Evolutionary conservation across 2,888 invertebrate species (phyloP), one percentile per base, ranked within the genome.

Genomic region (Pollenia angustigena): DNA sequence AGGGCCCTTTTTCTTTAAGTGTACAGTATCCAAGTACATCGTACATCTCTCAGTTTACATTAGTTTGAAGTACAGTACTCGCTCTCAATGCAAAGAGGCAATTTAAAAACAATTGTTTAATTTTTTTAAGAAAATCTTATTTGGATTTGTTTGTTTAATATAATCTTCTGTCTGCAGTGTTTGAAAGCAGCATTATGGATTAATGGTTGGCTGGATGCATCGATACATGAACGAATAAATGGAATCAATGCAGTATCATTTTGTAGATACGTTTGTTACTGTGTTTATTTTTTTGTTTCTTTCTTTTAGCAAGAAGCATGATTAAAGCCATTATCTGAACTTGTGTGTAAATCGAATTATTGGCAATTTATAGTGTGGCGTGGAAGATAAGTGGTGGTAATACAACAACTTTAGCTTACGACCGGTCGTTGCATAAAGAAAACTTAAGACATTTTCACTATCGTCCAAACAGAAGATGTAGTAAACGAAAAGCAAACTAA

Each of bases 331-430:
- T 88, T 88, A 88, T 87, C 85, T 81, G 86, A 81, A 88, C 85
- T 89, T 89, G 90, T 92, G 91, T 91, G 92, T 91, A 92, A 92
- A 92, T 92, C 92, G 92, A 92, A 92, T 92, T 92, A 92, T 92
- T 92, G 91, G 91, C 92, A 92, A 91, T 92, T 92, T 92, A 91
- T 85, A 84, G 85, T 81, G 84, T 88, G 88, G 85, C 88, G 78
- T 72, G 72, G 68, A 81, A 76, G 85, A 88, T 88, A 87, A 88
- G 87, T 88, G 88, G 76, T 84, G 88, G 85, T 87, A 81, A 81
- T 58, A 78, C 50, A 50, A 52, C 46, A 75, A 68, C 64, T 75
- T 68, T 72, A 72, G 79, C 52, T 64, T 54, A 66, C 44, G 72
- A 40, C 52, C 18, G 40, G 56, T n/a, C 62, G 82, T 56, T 56